A percentile compares a stretch with the other conserved stretches of the same genome.
Conservation (phyloP, 2,113 vertebrate genomes). For the cattle (Bos taurus) region DNA sequence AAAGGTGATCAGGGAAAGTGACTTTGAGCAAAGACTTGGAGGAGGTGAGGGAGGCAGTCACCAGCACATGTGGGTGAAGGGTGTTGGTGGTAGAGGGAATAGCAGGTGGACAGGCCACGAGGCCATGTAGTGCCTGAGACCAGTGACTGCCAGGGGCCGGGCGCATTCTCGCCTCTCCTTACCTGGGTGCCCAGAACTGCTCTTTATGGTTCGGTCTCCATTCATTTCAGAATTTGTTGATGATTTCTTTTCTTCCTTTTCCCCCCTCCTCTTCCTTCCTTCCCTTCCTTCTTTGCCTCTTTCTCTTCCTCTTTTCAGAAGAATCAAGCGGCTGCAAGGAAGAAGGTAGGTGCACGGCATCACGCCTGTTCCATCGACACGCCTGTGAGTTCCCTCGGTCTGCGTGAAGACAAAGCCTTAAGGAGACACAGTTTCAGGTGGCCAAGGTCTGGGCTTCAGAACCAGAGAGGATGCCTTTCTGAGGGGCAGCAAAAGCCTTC, state of each 20-base stretch:
- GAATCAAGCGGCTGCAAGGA: slow-evolving; percentile 41
- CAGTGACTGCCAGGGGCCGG: rapidly evolving
- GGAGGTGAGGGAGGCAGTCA: not conserved
- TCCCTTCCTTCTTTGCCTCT: not conserved
- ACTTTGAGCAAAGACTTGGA: not conserved
- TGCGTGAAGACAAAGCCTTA: rapidly evolving
- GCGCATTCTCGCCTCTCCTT: rapidly evolving
- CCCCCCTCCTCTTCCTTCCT: no score
- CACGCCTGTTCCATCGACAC: rapidly evolving
- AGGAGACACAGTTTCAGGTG: not conserved
- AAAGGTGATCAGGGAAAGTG: not conserved
- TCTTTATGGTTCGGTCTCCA: not conserved
- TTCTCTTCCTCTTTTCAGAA: not conserved
- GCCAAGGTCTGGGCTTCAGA: not conserved
- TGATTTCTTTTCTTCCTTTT: not conserved
- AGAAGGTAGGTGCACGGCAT: not conserved
- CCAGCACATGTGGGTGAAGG: not conserved
- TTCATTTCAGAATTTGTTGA: not conserved
- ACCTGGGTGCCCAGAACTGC: rapidly evolving
- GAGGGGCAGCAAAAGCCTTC: not conserved
- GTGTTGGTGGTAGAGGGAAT: not conserved
- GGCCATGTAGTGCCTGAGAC: no score
- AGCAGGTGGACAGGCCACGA: not conserved
- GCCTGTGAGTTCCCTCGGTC: no score
- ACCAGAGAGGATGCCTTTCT: not conserved